Conservation (phyloP, 2,888 invertebrate species). For the Pimpla rufipes region DNA sequence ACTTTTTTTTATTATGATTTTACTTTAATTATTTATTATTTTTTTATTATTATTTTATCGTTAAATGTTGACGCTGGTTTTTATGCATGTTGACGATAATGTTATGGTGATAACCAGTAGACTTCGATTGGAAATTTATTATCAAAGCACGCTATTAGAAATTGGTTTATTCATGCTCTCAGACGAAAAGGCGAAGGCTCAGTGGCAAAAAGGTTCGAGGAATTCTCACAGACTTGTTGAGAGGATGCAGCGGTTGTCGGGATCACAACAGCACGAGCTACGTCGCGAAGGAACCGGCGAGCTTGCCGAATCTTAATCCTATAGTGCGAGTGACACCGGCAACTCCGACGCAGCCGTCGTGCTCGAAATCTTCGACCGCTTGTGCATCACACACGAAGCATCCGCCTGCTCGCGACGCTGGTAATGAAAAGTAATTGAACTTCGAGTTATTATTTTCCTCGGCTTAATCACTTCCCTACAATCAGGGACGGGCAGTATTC, state of each 20-base stretch:
- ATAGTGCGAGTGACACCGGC: conserved; percentile 64
- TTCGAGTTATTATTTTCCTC: background rate
- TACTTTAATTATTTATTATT: too few species aligned
- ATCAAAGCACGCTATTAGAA: too few species aligned
- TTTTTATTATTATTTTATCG: too few species aligned
- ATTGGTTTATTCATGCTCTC: background rate
- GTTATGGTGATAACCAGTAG: too few species aligned
- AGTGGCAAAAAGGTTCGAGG: conserved; percentile 80
- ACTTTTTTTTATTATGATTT: too few species aligned
- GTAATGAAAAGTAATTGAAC: conserved; percentile 59
- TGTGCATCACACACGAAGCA: conserved; percentile 44
- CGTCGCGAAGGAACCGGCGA: conserved; percentile 32
- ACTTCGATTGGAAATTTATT: too few species aligned
- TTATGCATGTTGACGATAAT: too few species aligned
- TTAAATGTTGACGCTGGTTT: too few species aligned
- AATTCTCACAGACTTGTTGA: conserved; percentile 80
- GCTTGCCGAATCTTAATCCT: conserved; percentile 58
- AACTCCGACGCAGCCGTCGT: conserved; percentile 49
- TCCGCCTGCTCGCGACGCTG: conserved; percentile 37
- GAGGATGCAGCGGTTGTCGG: conserved; percentile 81
- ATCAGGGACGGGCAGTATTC: background rate
- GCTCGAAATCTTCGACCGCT: conserved; percentile 28
- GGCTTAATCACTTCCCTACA: background rate
- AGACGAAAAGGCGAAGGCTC: conserved; percentile 79
- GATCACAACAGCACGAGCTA: conserved; percentile 68